These are phyloP conservation scores for Pyrrhia umbra DNA, from an alignment of 2,888 invertebrate genomes.

Conservation along the genomic window DNA sequence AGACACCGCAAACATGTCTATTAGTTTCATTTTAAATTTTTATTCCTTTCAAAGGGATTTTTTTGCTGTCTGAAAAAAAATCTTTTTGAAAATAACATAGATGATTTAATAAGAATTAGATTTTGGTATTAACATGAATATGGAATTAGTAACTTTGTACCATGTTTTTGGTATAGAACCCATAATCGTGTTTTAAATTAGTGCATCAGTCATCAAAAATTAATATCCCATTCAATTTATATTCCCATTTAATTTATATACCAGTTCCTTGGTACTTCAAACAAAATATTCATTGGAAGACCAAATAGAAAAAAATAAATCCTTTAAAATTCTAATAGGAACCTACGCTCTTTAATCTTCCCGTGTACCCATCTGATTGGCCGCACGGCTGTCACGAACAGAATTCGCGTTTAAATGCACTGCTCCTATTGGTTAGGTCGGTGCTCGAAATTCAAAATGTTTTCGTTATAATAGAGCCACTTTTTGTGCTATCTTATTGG, in stretches of 20 bases:
- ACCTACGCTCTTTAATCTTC: conserved; percentile 81
- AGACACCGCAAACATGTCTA: too few relatives aligned
- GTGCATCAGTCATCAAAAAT: too few relatives aligned
- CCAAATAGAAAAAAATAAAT: conserved; percentile 67
- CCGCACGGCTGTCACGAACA: conserved; percentile 85
- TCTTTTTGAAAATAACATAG: too few relatives aligned
- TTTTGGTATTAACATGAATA: too few relatives aligned
- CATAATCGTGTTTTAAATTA: too few relatives aligned
- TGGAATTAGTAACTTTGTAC: too few relatives aligned
- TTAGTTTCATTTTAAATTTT: too few relatives aligned
- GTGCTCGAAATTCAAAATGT: conserved; percentile 76
- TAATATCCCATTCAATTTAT: conserved; percentile 17
- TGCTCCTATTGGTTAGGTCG: conserved; percentile 78
- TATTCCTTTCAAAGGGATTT: too few relatives aligned
- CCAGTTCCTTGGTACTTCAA: conserved; percentile 50
- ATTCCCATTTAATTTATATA: conserved; percentile 16
- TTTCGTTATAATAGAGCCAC: conserved; percentile 69
- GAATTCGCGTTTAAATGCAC: conserved; percentile 84
- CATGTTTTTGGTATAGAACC: too few relatives aligned
- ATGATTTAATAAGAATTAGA: too few relatives aligned
- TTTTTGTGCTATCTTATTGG: conserved; percentile 72
- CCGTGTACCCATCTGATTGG: conserved; percentile 85
- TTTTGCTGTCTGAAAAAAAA: too few relatives aligned
- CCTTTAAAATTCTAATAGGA: conserved; percentile 82
- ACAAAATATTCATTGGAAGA: conserved; percentile 57